Evolutionary conservation across 2,113 vertebrate species (phyloP).

Genomic region (Laticauda colubrina): DNA sequence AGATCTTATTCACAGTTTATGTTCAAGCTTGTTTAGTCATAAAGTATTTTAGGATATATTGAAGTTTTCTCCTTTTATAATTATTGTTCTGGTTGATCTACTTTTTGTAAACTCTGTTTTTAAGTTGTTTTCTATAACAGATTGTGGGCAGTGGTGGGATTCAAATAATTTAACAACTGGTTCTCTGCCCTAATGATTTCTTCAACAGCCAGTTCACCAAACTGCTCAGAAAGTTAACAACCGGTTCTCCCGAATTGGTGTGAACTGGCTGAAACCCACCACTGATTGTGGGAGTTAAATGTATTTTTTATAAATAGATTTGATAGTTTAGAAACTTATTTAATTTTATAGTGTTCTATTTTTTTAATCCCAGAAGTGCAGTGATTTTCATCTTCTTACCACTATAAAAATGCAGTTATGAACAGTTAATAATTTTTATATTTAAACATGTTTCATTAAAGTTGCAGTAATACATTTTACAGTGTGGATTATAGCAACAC

Average conservation of each 20-base stretch:
- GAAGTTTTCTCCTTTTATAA: conserved; percentile 55
- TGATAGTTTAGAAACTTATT: background rate
- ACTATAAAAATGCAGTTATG: background rate
- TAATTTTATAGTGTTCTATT: background rate
- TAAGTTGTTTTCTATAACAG: conserved; percentile 30
- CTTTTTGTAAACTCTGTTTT: conserved; percentile 44
- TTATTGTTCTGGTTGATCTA: conserved; percentile 29
- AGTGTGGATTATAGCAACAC: background rate
- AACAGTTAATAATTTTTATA: background rate
- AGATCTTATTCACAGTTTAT: conserved; percentile 67
- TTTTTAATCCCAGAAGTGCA: background rate
- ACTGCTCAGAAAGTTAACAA: too few relatives aligned
- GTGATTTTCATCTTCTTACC: background rate
- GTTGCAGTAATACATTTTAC: background rate
- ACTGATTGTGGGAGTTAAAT: conserved; percentile 19
- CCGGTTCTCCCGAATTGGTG: too few relatives aligned
- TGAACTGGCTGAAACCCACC: too few relatives aligned
- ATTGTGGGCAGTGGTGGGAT: background rate
- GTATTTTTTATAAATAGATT: conserved; percentile 22
- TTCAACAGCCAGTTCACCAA: too few relatives aligned
- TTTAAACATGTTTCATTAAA: background rate
- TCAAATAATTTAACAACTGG: too few relatives aligned
- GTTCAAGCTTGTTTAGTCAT: conserved; percentile 62
- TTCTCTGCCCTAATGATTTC: too few relatives aligned
- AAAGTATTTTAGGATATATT: conserved; percentile 65